Base-by-base conservation (phyloP, 2,113 vertebrate species). In the Tor tambroides region DNA sequence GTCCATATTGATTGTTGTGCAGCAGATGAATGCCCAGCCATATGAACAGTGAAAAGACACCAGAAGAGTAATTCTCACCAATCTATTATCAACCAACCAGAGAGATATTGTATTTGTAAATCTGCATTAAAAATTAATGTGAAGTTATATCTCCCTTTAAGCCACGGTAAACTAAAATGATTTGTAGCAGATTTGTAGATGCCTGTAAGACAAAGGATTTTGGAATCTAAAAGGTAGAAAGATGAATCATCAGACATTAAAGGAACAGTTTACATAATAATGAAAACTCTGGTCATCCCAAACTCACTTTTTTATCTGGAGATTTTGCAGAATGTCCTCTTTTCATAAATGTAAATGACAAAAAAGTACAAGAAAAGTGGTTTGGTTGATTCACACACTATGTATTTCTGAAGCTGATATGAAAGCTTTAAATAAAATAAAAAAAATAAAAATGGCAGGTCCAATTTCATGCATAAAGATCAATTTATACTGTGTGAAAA, bases 1-100 rank as follows among this genome's bases (percentile, higher is more conserved):
- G 81, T 72, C 46, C 4, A 12, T 83, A 83, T 83, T 83, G 81
- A 83, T 83, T 54, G 81, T 72, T 51, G 81, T 72, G 19, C 54
- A 54, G 43, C 67, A 72, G 81, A 83, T 5, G 46, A 71, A 72
- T 71, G 65, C 19, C 63, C 81, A 54, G 46, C 21, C 41, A 5
- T 72, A 56, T 23, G 81, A 83, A 46, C n/a, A 14, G 65, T 32
- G 11, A 71, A 72, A 49, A 26, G 43, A 26, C 23, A 54, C 38
- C 32, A 63, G 80, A 82, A 61, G 11, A 72, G 28, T 54, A 30
- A 67, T 83, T 69, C 43, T 83, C 61, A 83, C 56, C 9, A 83
- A 69, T 69, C 43, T 17, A 12, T 83, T 83, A 43, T 51, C 80
- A 67, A 43, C 14, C 12, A 28, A 46, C 43, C 12, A 28, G 79